Conservation (phyloP, 2,797 vertebrate species). For the Cheirogaleus major region DNA sequence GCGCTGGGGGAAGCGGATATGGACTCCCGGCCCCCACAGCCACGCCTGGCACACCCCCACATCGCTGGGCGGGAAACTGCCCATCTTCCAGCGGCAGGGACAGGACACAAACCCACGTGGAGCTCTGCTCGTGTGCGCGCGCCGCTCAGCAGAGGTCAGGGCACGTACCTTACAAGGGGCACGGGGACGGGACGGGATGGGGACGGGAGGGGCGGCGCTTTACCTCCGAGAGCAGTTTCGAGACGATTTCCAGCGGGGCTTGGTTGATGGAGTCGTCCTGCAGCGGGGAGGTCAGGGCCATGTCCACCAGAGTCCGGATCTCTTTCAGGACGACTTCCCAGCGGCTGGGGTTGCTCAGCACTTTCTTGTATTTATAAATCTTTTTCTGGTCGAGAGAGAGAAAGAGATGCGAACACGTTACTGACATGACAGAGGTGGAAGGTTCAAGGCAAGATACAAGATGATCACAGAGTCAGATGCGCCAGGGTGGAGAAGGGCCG, state of each 20-base stretch:
- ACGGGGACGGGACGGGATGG: no score
- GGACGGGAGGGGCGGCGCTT: accelerated
- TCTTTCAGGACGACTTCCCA: slow-evolving; percentile 99
- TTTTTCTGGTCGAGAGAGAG: slow-evolving; percentile 91
- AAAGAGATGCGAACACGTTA: neutral
- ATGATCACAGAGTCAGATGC: neutral
- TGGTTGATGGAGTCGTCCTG: slow-evolving; percentile 99
- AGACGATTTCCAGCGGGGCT: slow-evolving; percentile 97
- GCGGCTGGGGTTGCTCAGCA: slow-evolving; percentile 97
- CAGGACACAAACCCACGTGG: accelerated
- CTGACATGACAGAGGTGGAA: accelerated
- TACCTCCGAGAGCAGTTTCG: slow-evolving; percentile 98
- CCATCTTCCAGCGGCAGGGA: neutral
- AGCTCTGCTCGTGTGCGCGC: no score
- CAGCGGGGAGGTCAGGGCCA: slow-evolving; percentile 96
- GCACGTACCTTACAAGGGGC: no score
- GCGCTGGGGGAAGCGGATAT: accelerated
- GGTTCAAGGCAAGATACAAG: neutral
- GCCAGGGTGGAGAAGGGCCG: neutral
- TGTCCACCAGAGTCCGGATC: slow-evolving; percentile 97
- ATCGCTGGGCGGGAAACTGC: neutral
- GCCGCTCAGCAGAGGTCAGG: neutral
- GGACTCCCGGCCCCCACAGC: neutral
- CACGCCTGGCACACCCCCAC: neutral
- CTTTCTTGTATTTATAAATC: slow-evolving; percentile 99